A percentile compares a stretch with the other conserved stretches of the same genome.
phyloP scores from a whole-genome alignment of 2,888 invertebrate genomes.

The Caenorhabditis japonica region DNA sequence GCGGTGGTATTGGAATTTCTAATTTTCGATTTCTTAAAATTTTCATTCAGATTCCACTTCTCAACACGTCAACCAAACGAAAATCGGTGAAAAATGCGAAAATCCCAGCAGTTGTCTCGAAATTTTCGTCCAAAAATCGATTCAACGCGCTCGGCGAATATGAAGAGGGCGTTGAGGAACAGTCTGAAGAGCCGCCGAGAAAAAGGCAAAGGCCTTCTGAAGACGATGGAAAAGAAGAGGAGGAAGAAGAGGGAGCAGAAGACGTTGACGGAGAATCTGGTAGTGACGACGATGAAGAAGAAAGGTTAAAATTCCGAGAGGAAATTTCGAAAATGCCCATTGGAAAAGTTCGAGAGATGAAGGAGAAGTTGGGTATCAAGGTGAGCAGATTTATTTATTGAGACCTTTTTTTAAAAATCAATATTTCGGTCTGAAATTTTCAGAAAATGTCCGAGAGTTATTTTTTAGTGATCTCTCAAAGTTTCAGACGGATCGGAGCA shows the following conservation, averaged over 20 bases:
- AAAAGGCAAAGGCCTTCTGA: constrained; percentile 24
- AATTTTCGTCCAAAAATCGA: constrained; percentile 4
- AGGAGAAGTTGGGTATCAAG: constrained; percentile 68
- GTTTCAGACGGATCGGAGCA: no score
- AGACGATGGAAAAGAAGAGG: constrained; percentile 36
- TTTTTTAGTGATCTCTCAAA: no score
- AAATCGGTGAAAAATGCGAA: constrained; percentile 1
- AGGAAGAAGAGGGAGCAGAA: constrained; percentile 24
- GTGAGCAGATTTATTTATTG: no score
- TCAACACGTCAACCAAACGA: constrained; percentile 17
- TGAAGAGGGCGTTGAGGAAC: constrained; percentile 20
- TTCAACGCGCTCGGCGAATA: constrained; percentile 29
- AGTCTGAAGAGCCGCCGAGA: constrained; percentile 5
- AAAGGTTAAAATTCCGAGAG: constrained; percentile 48
- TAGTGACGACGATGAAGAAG: constrained; percentile 43
- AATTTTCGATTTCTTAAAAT: no score
- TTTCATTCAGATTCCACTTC: constrained; percentile 34
- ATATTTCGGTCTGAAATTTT: no score
- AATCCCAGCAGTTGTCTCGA: background rate
- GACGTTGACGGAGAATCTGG: constrained; percentile 28
- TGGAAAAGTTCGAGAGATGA: constrained; percentile 65
- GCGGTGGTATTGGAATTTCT: background rate
- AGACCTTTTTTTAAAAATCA: no score
- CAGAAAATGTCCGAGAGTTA: no score
- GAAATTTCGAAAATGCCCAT: constrained; percentile 67